Base-by-base conservation (phyloP, 2,113 vertebrate genomes). In the Passer domesticus region DNA sequence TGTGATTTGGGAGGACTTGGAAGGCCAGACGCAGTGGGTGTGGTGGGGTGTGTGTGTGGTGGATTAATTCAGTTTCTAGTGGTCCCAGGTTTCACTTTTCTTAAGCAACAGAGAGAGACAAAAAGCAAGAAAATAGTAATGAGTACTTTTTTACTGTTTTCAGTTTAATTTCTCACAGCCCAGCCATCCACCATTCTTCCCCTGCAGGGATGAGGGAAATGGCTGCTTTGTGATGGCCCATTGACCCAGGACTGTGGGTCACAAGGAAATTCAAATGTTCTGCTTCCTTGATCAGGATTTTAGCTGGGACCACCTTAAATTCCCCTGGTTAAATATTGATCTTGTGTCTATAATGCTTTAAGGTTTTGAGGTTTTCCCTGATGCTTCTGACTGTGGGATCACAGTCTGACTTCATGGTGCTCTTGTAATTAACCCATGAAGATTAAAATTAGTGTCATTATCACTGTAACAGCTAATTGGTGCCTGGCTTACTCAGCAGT, bases 381-480 rank as follows among this genome's bases (percentile, higher is more conserved):
- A 41, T 58, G 66, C 75, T 93, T 47, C 88, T 86, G 85, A 47
- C 75, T 56, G 56, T 0, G 7, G 81, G 69, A 86, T 95, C 82
- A 78, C 52, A 64, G 27, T 81, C 68, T 87, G 92, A 81, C 86
- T 88, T 94, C 73, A 49, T 4, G 5, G 67, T 79, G 80, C 77
- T 94, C 80, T 83, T 75, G 90, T 90, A 94, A 94, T 96, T 96
- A 94, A 90, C 79, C 94, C 69, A 5, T 49, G 85, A 96, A 96
- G 85, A 96, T 94, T 93, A 83, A 86, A 95, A 94, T 94, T 92
- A 81, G 86, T 82, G 88, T 95, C 83, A 89, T 95, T 96, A 93
- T 77, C 86, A 53, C 76, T 90, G 62, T 75, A 92, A 90, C 94
- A 92, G 85, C 86, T 94, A 92, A 92, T 96, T 94, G 92, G 52